Evolutionary conservation across 2,888 invertebrate species (phyloP), one percentile per base, ranked within the genome.

Genomic region (Trypoxylon attenuatum): DNA sequence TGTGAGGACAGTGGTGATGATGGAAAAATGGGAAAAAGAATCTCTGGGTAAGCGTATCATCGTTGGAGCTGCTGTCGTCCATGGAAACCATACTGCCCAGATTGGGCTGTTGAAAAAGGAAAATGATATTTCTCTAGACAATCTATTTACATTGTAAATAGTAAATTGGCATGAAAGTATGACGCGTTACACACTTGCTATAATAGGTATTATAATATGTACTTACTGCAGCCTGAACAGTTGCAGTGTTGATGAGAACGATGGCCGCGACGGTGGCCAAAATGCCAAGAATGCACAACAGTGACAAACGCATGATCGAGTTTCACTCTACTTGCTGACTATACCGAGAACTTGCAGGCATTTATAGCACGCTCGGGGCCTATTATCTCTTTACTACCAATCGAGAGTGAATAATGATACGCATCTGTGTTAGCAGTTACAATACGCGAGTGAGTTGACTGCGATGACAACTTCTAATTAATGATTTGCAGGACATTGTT

Each of bases 191-290:
- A n/a, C n/a, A n/a, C n/a, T n/a, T n/a, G n/a, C n/a, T n/a, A n/a
- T n/a, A n/a, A n/a, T n/a, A n/a, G n/a, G n/a, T n/a, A n/a, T n/a
- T n/a, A n/a, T n/a, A n/a, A n/a, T n/a, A n/a, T n/a, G n/a, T n/a
- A n/a, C n/a, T n/a, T n/a, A n/a, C n/a, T n/a, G n/a, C n/a, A n/a
- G n/a, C n/a, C n/a, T n/a, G n/a, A n/a, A n/a, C n/a, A n/a, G n/a
- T n/a, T n/a, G n/a, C n/a, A n/a, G n/a, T n/a, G n/a, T n/a, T n/a
- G n/a, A n/a, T n/a, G n/a, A 82, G 54, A 10, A 77, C 74, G 16
- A 77, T 51, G 43, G 75, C 77, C 58, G 71, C 55, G 43, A 75
- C 74, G 22, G 43, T 63, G 16, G 79, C 76, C 60, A 71, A 71
- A 38, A 76, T 15, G 38, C 71, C 73, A 21, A 81, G 57, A 15